Evolutionary conservation across 2,888 invertebrate species (phyloP).

Genomic region (Cremastinae sp.): DNA sequence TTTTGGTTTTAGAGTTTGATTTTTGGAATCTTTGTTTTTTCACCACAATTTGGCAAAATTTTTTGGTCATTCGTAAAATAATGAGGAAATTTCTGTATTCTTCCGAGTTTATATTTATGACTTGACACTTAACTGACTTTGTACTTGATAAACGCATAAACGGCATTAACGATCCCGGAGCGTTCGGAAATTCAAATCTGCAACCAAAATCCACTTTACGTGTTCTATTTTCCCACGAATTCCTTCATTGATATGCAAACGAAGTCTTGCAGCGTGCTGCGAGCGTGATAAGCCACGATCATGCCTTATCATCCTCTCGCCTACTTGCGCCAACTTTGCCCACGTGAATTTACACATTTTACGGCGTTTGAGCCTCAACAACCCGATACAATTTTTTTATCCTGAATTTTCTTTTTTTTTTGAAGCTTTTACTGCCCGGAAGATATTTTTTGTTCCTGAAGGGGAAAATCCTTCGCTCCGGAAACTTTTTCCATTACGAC

Average conservation of each 20-base stretch:
- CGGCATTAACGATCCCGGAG: conserved; percentile 18
- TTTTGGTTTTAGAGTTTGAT: no score
- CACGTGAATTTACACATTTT: conserved; percentile 24
- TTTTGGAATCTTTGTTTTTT: no score
- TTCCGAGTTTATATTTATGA: not conserved
- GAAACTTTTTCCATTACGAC: not conserved
- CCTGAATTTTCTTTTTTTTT: not conserved
- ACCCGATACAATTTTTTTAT: conserved; percentile 11
- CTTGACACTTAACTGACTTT: not conserved
- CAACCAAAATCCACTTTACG: conserved; percentile 17
- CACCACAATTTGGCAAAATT: no score
- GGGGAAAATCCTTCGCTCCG: not conserved
- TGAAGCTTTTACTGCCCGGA: not conserved
- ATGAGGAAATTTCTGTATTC: no score
- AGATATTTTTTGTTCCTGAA: not conserved
- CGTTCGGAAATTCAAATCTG: conserved; percentile 4
- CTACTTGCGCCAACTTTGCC: conserved; percentile 22
- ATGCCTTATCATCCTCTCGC: conserved; percentile 37
- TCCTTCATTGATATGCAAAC: conserved; percentile 56
- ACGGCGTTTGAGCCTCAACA: not conserved
- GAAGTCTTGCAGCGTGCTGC: conserved; percentile 33
- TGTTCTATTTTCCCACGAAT: conserved; percentile 38
- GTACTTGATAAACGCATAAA: conserved; percentile 1
- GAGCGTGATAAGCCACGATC: conserved; percentile 47
- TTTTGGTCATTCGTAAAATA: no score